A percentile compares a stretch with the other conserved stretches of the same genome.
phyloP scores from a whole-genome alignment of 2,797 vertebrate species.

The Sebastes miniatus region DNA sequence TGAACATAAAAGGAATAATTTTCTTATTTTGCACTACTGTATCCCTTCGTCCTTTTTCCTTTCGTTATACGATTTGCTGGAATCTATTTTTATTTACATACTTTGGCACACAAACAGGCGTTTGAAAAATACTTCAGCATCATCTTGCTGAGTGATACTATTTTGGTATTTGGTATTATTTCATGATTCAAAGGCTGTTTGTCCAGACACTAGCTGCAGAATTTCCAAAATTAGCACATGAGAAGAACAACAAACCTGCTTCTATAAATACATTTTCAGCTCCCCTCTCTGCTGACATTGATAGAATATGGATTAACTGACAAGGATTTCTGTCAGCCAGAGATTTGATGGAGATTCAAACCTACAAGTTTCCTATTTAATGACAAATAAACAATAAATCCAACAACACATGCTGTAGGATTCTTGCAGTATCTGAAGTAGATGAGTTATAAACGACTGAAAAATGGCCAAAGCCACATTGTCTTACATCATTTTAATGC shows the following conservation, averaged over 20 bases:
- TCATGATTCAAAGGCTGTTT: constrained; percentile 19
- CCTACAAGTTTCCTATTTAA: constrained; percentile 6
- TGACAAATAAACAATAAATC: background rate
- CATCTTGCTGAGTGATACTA: background rate
- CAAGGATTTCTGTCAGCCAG: constrained; percentile 19
- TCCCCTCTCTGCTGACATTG: constrained; percentile 31
- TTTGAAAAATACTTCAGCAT: background rate
- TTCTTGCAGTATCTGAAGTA: background rate
- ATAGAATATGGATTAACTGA: constrained; percentile 52
- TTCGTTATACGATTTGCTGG: background rate
- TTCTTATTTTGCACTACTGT: background rate
- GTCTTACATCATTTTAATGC: background rate
- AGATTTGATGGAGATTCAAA: constrained; percentile 31
- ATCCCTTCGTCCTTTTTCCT: background rate
- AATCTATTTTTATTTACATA: background rate
- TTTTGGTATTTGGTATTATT: constrained; percentile 22
- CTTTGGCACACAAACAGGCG: background rate
- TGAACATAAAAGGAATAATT: background rate
- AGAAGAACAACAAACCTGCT: constrained; percentile 38
- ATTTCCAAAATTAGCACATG: constrained; percentile 45
- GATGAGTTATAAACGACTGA: background rate
- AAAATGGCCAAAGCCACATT: background rate
- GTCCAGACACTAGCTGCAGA: constrained; percentile 10
- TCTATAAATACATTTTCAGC: constrained; percentile 55
- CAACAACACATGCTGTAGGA: background rate